Conservation (phyloP, 2,888 invertebrate species). For the Catotricha subobsoleta region DNA sequence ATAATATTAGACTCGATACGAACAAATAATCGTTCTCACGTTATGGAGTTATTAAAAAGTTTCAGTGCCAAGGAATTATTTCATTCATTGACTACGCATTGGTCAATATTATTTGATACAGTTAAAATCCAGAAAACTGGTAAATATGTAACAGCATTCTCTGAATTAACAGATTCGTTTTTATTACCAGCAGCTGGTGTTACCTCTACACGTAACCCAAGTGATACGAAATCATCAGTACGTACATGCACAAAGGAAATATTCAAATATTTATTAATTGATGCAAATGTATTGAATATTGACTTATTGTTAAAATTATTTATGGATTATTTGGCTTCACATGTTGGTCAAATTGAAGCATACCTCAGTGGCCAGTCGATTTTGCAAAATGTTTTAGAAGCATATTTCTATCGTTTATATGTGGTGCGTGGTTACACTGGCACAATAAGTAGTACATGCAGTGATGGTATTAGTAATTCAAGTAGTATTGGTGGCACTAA, state of each 20-base stretch:
- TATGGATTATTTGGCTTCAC: constrained; percentile 45
- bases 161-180: constrained; percentile 9
- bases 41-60: constrained; percentile 4
- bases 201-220: too few species aligned
- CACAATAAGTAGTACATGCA: constrained; percentile 1
- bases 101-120: constrained; percentile 9
- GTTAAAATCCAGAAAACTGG: constrained; percentile 2
- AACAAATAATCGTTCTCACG: constrained; percentile 5
- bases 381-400: constrained; percentile 33
- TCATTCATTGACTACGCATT: constrained; percentile 6
- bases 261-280: constrained; percentile 6
- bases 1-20: constrained; percentile 8
- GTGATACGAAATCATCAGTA: background rate
- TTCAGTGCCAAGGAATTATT: constrained; percentile 7
- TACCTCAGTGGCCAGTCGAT: constrained; percentile 30
- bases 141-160: constrained; percentile 5
- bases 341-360: constrained; percentile 36
- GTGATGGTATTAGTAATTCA: constrained; percentile 1
- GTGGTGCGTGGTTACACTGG: background rate
- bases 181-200: constrained; percentile 8
- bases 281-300: constrained; percentile 15
- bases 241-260: background rate
- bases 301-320: constrained; percentile 35
- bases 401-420: constrained; percentile 30
- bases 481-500: constrained; percentile 7